Conservation (phyloP, 2,797 vertebrate genomes). For the Siniperca obscura region DNA sequence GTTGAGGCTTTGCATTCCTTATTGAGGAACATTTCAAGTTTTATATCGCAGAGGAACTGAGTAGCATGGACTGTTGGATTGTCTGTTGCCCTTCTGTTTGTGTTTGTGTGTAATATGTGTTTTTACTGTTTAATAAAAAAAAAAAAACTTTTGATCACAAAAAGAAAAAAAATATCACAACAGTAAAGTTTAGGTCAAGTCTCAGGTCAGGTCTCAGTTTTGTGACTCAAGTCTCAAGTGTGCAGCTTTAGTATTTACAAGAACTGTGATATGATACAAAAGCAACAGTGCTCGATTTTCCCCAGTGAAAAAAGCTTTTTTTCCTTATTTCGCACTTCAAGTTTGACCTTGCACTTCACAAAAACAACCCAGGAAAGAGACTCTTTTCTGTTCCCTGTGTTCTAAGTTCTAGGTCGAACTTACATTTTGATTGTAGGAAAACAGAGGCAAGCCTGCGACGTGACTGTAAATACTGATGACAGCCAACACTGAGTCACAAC, state of each 20-base stretch:
- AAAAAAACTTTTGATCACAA: neutral
- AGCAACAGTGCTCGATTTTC: neutral
- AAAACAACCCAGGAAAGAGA: slow-evolving; percentile 2
- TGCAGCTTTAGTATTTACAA: neutral
- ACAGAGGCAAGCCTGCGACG: neutral
- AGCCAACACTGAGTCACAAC: slow-evolving; percentile 38
- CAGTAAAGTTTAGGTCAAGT: neutral
- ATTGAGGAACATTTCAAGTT: neutral
- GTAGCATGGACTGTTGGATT: neutral
- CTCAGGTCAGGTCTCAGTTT: neutral
- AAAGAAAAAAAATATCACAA: neutral
- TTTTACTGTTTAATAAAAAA: neutral
- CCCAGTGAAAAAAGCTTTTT: neutral
- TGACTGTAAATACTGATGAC: slow-evolving; percentile 44
- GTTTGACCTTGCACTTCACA: slow-evolving; percentile 22
- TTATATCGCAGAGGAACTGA: neutral
- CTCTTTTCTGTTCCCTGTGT: neutral
- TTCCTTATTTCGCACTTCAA: neutral
- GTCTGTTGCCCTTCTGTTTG: neutral
- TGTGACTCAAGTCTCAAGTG: neutral
- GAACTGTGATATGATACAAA: neutral
- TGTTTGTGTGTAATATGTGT: too few species aligned
- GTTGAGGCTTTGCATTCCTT: too few species aligned
- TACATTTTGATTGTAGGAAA: neutral
- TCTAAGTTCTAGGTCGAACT: neutral